A percentile compares a stretch with the other conserved stretches of the same genome.
These are phyloP conservation scores for Crypturellus tataupa DNA, from an alignment of 2,797 vertebrate genomes.

Conservation along the genomic window DNA sequence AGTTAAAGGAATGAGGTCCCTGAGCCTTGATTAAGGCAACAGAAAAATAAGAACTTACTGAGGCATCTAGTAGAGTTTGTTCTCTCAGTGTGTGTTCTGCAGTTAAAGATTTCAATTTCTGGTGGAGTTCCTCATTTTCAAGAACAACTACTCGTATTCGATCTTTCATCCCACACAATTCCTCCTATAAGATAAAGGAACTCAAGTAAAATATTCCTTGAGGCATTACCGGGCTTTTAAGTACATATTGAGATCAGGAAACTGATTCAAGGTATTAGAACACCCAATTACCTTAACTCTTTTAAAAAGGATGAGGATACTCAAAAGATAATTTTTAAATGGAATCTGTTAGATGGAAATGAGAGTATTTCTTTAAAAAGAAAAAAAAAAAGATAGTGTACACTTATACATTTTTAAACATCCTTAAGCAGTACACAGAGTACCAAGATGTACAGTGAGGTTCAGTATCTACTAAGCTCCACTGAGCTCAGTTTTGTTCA, in stretches of 20 bases:
- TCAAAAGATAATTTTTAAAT: not conserved
- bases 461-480: not conserved
- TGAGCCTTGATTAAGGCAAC: not conserved
- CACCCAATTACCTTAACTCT: not conserved
- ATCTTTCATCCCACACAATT: constrained; percentile 88
- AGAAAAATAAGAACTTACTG: constrained; percentile 75
- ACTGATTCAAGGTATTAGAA: not conserved
- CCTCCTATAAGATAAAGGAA: constrained; percentile 84
- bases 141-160: constrained; percentile 85
- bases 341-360: not conserved
- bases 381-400: not conserved
- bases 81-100: constrained; percentile 82
- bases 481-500: not conserved
- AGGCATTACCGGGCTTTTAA: not conserved
- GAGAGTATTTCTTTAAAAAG: not conserved
- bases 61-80: constrained; percentile 80
- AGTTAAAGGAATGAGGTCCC: not conserved
- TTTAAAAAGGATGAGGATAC: not conserved
- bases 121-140: constrained; percentile 90
- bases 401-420: not conserved
- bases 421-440: not conserved
- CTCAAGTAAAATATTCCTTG: not conserved
- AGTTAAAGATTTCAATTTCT: constrained; percentile 83
- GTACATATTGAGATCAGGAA: not conserved
- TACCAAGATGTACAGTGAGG: not conserved